phyloP scores from a whole-genome alignment of 2,888 invertebrate species.

The Tenodera sinensis region DNA sequence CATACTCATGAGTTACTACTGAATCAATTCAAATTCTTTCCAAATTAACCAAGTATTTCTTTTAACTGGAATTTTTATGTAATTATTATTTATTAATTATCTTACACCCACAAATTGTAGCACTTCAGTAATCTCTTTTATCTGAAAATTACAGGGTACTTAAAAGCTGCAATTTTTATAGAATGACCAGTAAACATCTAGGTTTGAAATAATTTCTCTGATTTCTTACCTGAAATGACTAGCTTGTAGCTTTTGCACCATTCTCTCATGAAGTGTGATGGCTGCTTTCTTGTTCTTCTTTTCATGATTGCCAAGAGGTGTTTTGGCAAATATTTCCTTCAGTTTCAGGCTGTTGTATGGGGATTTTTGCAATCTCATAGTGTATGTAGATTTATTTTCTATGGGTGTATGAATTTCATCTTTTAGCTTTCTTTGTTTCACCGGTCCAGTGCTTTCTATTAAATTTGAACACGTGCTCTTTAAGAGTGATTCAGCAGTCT shows the following conservation, averaged over 20 bases:
- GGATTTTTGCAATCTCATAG: background rate
- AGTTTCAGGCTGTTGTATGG: background rate
- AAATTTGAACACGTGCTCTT: background rate
- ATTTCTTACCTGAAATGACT: slow-evolving; percentile 49
- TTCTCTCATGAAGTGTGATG: slow-evolving; percentile 55
- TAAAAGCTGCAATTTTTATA: too few species aligned
- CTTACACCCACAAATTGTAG: too few species aligned
- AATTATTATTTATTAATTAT: too few species aligned
- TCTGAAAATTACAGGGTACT: too few species aligned
- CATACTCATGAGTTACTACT: too few species aligned
- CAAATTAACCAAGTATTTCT: too few species aligned
- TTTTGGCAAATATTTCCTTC: background rate
- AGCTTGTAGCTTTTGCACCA: slow-evolving; percentile 67
- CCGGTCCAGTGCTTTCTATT: background rate
- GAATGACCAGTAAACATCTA: too few species aligned
- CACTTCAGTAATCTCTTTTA: too few species aligned
- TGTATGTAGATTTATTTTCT: background rate
- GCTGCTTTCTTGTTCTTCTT: background rate
- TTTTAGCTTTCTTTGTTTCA: background rate
- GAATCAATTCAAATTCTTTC: too few species aligned
- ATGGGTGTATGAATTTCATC: background rate
- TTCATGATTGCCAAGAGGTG: background rate
- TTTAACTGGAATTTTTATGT: too few species aligned
- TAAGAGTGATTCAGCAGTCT: background rate
- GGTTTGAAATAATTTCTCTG: background rate